Conservation (phyloP, 2,113 vertebrate species). For the Gallinago paraguaiae region DNA sequence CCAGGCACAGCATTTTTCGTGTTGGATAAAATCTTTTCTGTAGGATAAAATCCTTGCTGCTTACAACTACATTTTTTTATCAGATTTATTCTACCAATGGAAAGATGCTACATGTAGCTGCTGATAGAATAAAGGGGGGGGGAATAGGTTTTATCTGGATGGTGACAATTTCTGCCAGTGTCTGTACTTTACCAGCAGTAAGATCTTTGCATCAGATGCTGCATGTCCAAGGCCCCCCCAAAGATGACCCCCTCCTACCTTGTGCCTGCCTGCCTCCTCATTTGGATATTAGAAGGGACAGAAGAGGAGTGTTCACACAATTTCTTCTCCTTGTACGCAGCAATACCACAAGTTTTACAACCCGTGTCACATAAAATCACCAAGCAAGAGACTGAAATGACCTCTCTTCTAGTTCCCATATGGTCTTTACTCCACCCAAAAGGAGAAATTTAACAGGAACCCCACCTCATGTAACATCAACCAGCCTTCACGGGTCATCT, state of each 20-base stretch:
- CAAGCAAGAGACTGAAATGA: not conserved
- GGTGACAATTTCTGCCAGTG: not conserved
- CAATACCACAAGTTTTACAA: not conserved
- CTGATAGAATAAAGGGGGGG: not conserved
- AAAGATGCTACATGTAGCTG: not conserved
- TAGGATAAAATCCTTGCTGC: constrained; percentile 40
- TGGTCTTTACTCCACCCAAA: not conserved
- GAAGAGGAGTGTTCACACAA: not conserved
- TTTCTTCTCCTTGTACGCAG: not conserved
- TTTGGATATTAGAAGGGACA: not conserved
- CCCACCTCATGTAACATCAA: not conserved
- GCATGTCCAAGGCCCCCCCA: not conserved
- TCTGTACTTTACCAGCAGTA: not conserved
- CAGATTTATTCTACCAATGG: constrained; percentile 36
- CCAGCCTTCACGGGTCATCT: not conserved
- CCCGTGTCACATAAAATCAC: not conserved
- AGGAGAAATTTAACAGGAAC: not conserved
- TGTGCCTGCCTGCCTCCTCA: not conserved
- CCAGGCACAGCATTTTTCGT: constrained; percentile 16
- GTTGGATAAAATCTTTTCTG: constrained; percentile 39
- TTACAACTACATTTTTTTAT: constrained; percentile 47
- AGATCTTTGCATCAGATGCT: not conserved
- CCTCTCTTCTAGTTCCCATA: not conserved
- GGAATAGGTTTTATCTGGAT: not conserved
- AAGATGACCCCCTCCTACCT: not conserved